Base-by-base conservation (phyloP, 1,140 invertebrate genomes). In the Eriosoma lanigerum region DNA sequence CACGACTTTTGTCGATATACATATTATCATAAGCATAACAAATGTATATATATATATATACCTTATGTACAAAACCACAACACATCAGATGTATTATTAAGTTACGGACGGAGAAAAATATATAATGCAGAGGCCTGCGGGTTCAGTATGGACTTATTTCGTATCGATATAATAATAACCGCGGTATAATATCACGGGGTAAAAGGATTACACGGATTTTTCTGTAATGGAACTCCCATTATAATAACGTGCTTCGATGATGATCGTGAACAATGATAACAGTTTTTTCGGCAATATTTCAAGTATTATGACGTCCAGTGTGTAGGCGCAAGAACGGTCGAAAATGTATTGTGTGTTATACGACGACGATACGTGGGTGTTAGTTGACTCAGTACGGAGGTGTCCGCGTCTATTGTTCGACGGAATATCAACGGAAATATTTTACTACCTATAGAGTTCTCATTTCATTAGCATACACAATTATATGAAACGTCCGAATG, bases 251-350 rank as follows among this genome's bases (percentile, higher is more conserved):
- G 21, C 44, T 1, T 24, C 24, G 13, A 24, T 50, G 46, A 48
- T 50, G 46, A 50, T 32, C 17, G 48, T 72, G 48, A 17, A 52
- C 68, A 32, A 72, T 12, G 17, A 72, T n/a, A 52, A n/a, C 13
- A 15, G 52, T 54, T 72, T 52, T 21, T 10, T 17, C 48, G 26
- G 10, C 68, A 52, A 72, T 72, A 50, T 72, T 72, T 72, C 68
- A 72, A 52, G 52, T 29, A 72, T 52, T 72, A 50, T 70, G 66
- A 70, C 66, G 24, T 70, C n/a, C 15, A 26, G 3, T 2, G 17
- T 12, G 68, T 72, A n/a, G 68, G 68, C 8, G 68, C 68, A 38
- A 38, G 46, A 29, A 52, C 46, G 46, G 68, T 21, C 68, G 17
- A 72, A 72, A 72, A 52, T 15, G 17, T 72, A 50, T 72, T 52